Evolutionary conservation across 2,888 invertebrate genomes (phyloP).

Genomic region (Machimus rusticus): DNA sequence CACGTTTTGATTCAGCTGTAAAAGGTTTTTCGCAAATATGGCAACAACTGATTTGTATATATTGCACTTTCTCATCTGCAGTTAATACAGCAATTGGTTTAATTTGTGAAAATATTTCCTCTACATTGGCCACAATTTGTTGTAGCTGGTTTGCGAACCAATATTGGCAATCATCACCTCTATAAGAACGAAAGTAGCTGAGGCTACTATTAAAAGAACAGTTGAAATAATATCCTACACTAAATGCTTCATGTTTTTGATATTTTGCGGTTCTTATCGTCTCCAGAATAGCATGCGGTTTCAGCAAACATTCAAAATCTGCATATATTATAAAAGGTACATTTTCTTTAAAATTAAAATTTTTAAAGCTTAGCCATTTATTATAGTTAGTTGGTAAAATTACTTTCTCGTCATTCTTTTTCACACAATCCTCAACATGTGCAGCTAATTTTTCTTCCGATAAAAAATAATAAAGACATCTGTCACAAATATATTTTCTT

Average conservation of each 20-base stretch:
- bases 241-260: neutral
- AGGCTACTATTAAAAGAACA: neutral
- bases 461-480: slow-evolving; percentile 30
- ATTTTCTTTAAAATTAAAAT: no score
- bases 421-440: no score
- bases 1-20: neutral
- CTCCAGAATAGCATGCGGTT: no score
- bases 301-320: no score
- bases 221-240: neutral
- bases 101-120: neutral
- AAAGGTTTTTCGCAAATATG: slow-evolving; percentile 34
- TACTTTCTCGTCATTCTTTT: no score
- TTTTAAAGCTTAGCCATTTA: no score
- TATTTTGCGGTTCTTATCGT: neutral
- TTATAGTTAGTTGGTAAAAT: no score
- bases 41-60: neutral
- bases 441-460: neutral
- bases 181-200: neutral
- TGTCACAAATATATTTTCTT: slow-evolving; percentile 20
- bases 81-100: neutral
- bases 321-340: no score
- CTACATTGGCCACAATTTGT: no score
- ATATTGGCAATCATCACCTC: neutral
- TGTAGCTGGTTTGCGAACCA: no score
- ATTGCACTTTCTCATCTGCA: slow-evolving; percentile 11